Evolutionary conservation across 2,888 invertebrate species (phyloP).

Genomic region (Drosophila emarginata): DNA sequence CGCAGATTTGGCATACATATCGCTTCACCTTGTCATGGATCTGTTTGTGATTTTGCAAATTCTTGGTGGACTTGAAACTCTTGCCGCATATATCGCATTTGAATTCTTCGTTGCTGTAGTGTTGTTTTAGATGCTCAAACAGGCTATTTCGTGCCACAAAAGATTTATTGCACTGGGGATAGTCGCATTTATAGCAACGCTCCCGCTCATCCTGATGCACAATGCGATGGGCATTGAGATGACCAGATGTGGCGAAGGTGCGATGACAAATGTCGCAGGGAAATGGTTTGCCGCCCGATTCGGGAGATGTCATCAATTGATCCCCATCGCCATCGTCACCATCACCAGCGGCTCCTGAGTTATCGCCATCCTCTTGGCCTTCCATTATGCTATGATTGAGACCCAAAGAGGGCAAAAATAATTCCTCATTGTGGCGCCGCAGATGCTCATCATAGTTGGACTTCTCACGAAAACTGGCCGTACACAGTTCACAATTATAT

Average conservation of each 20-base stretch:
- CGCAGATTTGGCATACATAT: slow-evolving; percentile 80
- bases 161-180: slow-evolving; percentile 72
- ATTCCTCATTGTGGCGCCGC: slow-evolving; percentile 78
- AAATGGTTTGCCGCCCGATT: slow-evolving; percentile 57
- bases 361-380: slow-evolving; percentile 37
- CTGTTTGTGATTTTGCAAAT: slow-evolving; percentile 80
- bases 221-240: slow-evolving; percentile 68
- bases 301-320: slow-evolving; percentile 21
- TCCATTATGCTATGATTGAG: slow-evolving; percentile 65
- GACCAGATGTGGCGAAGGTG: slow-evolving; percentile 62
- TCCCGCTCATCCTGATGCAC: slow-evolving; percentile 71
- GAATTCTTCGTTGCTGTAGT: slow-evolving; percentile 77
- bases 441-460: slow-evolving; percentile 78
- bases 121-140: slow-evolving; percentile 73
- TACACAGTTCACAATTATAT: slow-evolving; percentile 76
- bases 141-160: slow-evolving; percentile 70
- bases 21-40: slow-evolving; percentile 80
- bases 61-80: slow-evolving; percentile 79
- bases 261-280: slow-evolving; percentile 70
- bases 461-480: slow-evolving; percentile 79
- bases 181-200: slow-evolving; percentile 73
- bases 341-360: slow-evolving; percentile 11
- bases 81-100: slow-evolving; percentile 79
- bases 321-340: slow-evolving; percentile 31
- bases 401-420: slow-evolving; percentile 69